Evolutionary conservation across 23 tunicate species (phyloP), one percentile per base, ranked within the genome.

Genomic region (Trididemnum nubilum): DNA sequence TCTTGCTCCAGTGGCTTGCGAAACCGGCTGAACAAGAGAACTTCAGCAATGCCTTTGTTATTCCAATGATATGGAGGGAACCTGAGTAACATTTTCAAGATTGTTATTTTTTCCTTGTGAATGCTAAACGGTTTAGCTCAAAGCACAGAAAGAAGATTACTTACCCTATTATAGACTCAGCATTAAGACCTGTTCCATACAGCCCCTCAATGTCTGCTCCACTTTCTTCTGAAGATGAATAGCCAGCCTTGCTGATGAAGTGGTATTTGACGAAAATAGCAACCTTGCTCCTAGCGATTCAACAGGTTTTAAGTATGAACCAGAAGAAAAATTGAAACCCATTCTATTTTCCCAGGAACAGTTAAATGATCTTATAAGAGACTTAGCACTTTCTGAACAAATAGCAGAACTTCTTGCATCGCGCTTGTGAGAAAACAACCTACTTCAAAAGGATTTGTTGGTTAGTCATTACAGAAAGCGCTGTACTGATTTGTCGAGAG

Each of bases 321-420:
- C 79, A 73, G 79, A 73, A 73, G 79, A 73, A 73, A 36, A 28
- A 36, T 36, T 28, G 34, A 73, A 73, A 39, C 60, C 79, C 32
- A 73, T 73, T 73, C 58, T 73, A 28, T 73, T 73, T 73, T 73
- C 59, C 59, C 28, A 39, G 59, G 38, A 73, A 38, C 79, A 28
- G 2, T 73, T 73, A 73, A 73, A 39, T 49, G 59, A 73, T 49
- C 59, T 73, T 73, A 73, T 73, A 73, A 73, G 79, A 73, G 79
- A 73, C 60, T 33, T 73, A 49, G 59, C 79, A 39, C 79, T 73
- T 73, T 73, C 81, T 2, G 28, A 77, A 54, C 54, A 77, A 77
- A 77, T 51, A 33, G 65, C 67, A 51, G 81, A 77, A 32, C 81
- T 77, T 31, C 81, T 77, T 51, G 81, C 38, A 32, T 77, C 81